Evolutionary conservation across 2,888 invertebrate genomes (phyloP), one percentile per base, ranked within the genome.

Genomic region (Ischnus inquisitorius): DNA sequence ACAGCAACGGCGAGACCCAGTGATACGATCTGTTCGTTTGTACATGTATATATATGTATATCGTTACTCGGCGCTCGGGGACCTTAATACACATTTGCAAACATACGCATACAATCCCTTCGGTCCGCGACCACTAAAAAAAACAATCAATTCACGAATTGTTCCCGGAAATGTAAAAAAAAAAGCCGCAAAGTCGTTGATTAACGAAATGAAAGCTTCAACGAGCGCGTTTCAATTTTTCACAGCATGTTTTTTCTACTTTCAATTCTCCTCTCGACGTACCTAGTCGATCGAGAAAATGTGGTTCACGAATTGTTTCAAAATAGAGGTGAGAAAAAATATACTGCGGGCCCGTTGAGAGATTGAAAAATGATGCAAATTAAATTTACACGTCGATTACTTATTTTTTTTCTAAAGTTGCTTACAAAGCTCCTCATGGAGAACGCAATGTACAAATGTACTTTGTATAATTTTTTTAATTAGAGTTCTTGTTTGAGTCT

Each of bases 61-160:
- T 28, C 62, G 43, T 72, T 43, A 60, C 54, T 74, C 68, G 77
- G 85, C 89, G 88, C 90, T 88, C 71, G 28, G 62, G 34, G 14
- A 82, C 76, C 84, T 87, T 87, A 89, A 90, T 12, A 54, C 88
- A 89, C 88, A 88, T 89, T 89, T 83, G 83, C 86, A 84, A 86
- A 76, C 84, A 78, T 69, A 67, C 57, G 57, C 39, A 43, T 25
- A 60, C 22, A 51, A 34, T 2, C 3, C 34, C 48, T n/a, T 28
- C 34, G n/a, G 28, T 3, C 14, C n/a, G 28, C 48, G 34, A n/a
- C 6, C 4, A 34, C 34, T 5, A 54, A 54, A 22, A 54, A 54
- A 22, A 12, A 54, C 19, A 54, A 54, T 22, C 22, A 54, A 54
- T 22, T 54, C 22, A 22, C 22, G 19, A 54, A 54, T 54, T 3